Percentiles rank a stretch among this genome's conserved stretches.
phyloP scores from a whole-genome alignment of 1,140 invertebrate species.

The Scaptomyza pallida region DNA sequence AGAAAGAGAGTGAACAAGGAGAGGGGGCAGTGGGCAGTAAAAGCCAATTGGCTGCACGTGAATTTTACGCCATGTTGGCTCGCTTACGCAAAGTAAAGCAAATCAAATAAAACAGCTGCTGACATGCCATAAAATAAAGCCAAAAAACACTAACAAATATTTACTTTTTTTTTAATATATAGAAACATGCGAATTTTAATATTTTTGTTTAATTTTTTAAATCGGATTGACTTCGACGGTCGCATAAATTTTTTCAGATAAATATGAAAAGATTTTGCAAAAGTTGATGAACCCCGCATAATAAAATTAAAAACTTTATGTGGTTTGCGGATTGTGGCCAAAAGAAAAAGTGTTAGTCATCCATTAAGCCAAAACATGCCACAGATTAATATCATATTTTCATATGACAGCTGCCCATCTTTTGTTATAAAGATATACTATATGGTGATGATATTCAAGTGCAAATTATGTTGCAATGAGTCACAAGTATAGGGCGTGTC shows the following conservation, averaged over 20 bases:
- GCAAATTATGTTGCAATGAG: constrained; percentile 43
- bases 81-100: too few relatives aligned
- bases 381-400: constrained; percentile 46
- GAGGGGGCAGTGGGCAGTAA: too few relatives aligned
- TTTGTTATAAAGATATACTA: not conserved
- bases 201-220: too few relatives aligned
- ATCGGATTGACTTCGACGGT: too few relatives aligned
- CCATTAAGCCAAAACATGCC: constrained; percentile 42
- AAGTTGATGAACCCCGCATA: constrained; percentile 43
- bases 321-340: constrained; percentile 33
- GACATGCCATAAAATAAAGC: constrained; percentile 41
- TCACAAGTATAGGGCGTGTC: constrained; percentile 36
- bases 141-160: too few relatives aligned
- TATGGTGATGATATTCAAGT: constrained; percentile 3
- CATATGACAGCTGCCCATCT: constrained; percentile 24
- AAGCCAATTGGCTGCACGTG: too few relatives aligned
- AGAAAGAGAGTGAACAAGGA: too few relatives aligned
- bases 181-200: not conserved
- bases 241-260: too few relatives aligned
- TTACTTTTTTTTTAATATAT: not conserved
- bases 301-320: constrained; percentile 72
- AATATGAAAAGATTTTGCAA: constrained; percentile 34
- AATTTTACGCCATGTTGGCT: too few relatives aligned
- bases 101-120: constrained; percentile 73
- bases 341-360: constrained; percentile 59